Conservation (phyloP, 2,797 vertebrate species). For the Rousettus madagascariensis region DNA sequence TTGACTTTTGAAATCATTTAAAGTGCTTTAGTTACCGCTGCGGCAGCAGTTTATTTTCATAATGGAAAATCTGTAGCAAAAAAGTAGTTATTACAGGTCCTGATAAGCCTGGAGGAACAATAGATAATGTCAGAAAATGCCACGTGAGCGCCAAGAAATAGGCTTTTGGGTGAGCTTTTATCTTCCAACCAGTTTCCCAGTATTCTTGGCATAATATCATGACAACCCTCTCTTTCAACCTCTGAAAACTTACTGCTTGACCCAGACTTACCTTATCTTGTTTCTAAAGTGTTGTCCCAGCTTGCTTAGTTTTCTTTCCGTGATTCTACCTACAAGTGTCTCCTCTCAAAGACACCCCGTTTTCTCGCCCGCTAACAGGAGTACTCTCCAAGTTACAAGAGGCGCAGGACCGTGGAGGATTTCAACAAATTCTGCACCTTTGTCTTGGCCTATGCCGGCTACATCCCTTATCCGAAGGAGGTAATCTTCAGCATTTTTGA, state of each 20-base stretch:
- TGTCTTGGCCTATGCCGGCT: conserved; percentile 97
- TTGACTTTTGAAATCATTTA: not conserved
- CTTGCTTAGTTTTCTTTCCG: not conserved
- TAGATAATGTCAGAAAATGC: not conserved
- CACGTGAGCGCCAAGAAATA: not conserved
- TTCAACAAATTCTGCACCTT: conserved; percentile 99
- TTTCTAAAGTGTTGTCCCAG: not conserved
- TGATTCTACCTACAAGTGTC: not conserved
- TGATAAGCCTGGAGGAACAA: not conserved
- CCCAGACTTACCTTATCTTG: not conserved
- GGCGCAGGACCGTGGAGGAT: conserved; percentile 95
- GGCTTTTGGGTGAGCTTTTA: not conserved
- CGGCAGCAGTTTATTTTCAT: not conserved
- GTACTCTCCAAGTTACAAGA: conserved; percentile 84
- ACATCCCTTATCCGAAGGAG: conserved; percentile 97
- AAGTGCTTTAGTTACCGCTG: not conserved
- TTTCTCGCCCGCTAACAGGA: conserved; percentile 68
- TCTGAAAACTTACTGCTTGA: not conserved
- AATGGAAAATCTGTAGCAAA: conserved; percentile 54
- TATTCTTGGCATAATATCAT: not conserved
- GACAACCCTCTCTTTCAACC: not conserved
- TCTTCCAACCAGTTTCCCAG: conserved; percentile 8
- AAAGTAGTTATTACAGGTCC: not conserved
- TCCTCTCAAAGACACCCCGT: not conserved
- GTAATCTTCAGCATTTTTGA: conserved; percentile 77